Evolutionary conservation across 1,140 invertebrate species (phyloP), one percentile per base, ranked within the genome.

Genomic region (Ctenoplectra terminalis): DNA sequence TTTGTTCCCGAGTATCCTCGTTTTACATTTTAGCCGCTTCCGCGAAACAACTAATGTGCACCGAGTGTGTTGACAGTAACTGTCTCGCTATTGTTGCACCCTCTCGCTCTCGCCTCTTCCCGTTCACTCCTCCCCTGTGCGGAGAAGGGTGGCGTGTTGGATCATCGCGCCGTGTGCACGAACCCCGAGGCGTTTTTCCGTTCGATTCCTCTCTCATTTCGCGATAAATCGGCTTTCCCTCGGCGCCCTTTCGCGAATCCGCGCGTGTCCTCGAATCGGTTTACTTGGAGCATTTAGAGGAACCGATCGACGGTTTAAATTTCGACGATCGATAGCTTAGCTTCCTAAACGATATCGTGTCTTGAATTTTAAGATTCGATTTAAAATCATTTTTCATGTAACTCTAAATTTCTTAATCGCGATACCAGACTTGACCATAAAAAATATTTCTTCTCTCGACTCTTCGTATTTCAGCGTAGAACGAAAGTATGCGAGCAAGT

Each of bases 21-120:
- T 90, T 91, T 91, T 86, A 90, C 90, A 90, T 89, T 91, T 89
- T 89, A 90, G 89, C 87, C 85, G 89, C 88, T 91, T 92, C 89
- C 89, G 90, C 90, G 89, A 90, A 91, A 91, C 90, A 91, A 91
- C 90, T 91, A 91, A 92, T 92, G 90, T 84, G 84, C 88, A 82
- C 87, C 87, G 87, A 89, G 85, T 88, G 88, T 88, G 85, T 88
- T 88, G 88, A 88, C 87, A 88, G 87, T 88, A 85, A 89, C 87
- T 88, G 88, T 89, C 88, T 88, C 85, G 87, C 87, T 85, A 89
- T 88, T 88, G 88, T 89, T 87, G 82, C 84, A 83, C 86, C 75
- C 75, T 81, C 85, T 58, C 75, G 69, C 75, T 50, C 75, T 72
- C 66, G 37, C 60, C 84, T 58, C 75, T 67, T 61, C 46, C 61